Base-by-base conservation (phyloP, 2,113 vertebrate species). In the Odobenus rosmarus region DNA sequence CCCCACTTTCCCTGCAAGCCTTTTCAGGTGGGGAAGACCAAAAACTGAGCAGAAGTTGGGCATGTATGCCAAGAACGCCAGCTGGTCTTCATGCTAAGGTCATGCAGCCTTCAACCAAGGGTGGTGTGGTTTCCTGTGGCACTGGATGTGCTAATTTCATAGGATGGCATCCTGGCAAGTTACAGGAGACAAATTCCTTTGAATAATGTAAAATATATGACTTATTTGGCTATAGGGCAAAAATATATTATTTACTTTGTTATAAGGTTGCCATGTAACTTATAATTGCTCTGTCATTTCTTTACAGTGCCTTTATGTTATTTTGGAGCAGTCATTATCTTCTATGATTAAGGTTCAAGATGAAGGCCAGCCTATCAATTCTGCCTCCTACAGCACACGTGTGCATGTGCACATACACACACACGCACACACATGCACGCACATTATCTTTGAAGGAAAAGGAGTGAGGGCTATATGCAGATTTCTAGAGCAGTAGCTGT, bases 341-440 rank as follows among this genome's bases (percentile, higher is more conserved):
- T 95, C 82, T 95, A 57, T 87, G 53, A 89, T 26, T 80, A 67
- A 74, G 9, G 67, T 96, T 97, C 33, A 51, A 92, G 69, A 92
- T 51, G 7, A 96, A 83, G 72, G 80, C 21, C 31, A 95, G 10
- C 15, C 7, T 42, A 33, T 86, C 28, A 55, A 0, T 64, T 95
- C 14, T 86, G 16, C 11, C 4, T 85, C n/a, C 23, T 3, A 49
- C 1, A 5, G 7, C 15, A 15, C n/a, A 61, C 3, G 33, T 12
- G 16, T 26, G 24, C 11, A 5, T 61, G 24, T 61, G 24, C 26
- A 46, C 19, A 76, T 57, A 82, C 49, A 57, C 21, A 18, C 15
- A 5, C 42, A 26, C 19, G 21, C 42, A 51, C 53, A 10, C 6
- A 15, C 61, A 21, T 4, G 15, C 5, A 13, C 0, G 0, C 10